Percentiles rank a stretch among this genome's conserved stretches.
Evolutionary conservation across 2,113 vertebrate species (phyloP).

Genomic region (Copsychus sechellarum): DNA sequence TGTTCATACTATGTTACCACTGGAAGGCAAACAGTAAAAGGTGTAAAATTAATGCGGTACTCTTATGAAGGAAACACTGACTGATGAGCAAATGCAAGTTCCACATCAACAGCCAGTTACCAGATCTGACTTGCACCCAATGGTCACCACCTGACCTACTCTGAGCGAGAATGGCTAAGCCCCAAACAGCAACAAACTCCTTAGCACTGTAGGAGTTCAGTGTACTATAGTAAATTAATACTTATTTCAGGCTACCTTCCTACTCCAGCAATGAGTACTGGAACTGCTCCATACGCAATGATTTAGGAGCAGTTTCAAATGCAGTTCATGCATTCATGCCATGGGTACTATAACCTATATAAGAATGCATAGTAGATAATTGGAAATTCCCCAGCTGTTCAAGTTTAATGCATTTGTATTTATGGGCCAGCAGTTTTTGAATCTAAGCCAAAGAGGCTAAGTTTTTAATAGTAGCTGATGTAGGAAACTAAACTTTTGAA

Average conservation of each 20-base stretch:
- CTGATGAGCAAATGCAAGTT: background rate
- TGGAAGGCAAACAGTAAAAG: background rate
- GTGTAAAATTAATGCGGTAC: background rate
- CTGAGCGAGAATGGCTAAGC: background rate
- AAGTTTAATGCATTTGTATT: conserved; percentile 9
- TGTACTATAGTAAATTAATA: background rate
- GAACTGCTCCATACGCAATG: background rate
- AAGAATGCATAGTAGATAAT: background rate
- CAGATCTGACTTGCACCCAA: background rate
- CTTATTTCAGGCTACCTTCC: background rate
- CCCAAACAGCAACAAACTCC: background rate
- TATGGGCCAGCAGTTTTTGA: conserved; percentile 7
- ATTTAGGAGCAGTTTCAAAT: background rate
- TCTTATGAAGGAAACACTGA: background rate
- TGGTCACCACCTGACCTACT: background rate
- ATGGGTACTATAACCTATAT: background rate
- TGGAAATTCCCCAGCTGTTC: conserved; percentile 33
- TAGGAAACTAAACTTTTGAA: conserved; percentile 18
- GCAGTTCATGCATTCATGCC: background rate
- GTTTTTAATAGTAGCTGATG: background rate
- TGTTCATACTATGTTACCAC: background rate
- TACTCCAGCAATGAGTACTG: background rate
- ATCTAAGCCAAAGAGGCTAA: background rate
- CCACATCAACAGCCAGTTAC: background rate
- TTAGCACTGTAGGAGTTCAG: background rate